These are phyloP conservation scores for Pachyseris speciosa DNA, from an alignment of 64 coral and sea anemone genomes.

Conservation along the genomic window DNA sequence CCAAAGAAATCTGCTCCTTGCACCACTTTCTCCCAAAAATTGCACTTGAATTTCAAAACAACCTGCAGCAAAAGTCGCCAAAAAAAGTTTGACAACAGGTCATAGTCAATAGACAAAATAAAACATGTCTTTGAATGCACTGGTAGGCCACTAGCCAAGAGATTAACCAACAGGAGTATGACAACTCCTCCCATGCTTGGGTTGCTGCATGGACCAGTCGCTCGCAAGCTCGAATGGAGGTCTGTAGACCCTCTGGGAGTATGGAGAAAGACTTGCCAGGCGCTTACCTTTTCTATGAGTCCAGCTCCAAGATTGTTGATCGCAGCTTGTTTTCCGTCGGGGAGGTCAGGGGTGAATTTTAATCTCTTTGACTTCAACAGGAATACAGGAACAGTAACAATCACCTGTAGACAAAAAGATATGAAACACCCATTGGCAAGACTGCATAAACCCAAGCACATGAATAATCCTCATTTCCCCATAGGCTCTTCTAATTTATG, in stretches of 20 bases:
- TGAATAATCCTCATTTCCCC: too few relatives aligned
- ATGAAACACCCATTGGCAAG: too few relatives aligned
- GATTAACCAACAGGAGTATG: too few relatives aligned
- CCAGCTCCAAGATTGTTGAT: conserved; percentile 94
- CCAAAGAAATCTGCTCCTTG: conserved; percentile 83
- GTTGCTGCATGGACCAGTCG: too few relatives aligned
- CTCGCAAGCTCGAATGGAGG: not conserved
- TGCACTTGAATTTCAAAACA: conserved; percentile 76
- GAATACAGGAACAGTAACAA: conserved; percentile 90
- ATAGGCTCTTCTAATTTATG: too few relatives aligned
- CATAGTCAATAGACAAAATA: too few relatives aligned
- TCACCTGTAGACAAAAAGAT: conserved; percentile 54
- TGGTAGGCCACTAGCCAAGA: too few relatives aligned
- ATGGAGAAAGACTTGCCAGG: too few relatives aligned
- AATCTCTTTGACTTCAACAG: conserved; percentile 78
- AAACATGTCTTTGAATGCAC: too few relatives aligned
- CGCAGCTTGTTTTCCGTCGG: conserved; percentile 64
- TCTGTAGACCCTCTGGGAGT: too few relatives aligned
- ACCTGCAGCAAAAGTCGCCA: conserved; percentile 48
- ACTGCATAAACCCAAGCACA: too few relatives aligned
- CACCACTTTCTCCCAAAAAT: conserved; percentile 80
- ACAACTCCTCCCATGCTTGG: too few relatives aligned
- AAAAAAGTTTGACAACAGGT: not conserved
- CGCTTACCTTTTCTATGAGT: conserved; percentile 96
- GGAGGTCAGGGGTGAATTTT: conserved; percentile 81